These are phyloP conservation scores for Amblyopsis hoosieri DNA, from an alignment of 2,797 vertebrate genomes.

Conservation along the genomic window DNA sequence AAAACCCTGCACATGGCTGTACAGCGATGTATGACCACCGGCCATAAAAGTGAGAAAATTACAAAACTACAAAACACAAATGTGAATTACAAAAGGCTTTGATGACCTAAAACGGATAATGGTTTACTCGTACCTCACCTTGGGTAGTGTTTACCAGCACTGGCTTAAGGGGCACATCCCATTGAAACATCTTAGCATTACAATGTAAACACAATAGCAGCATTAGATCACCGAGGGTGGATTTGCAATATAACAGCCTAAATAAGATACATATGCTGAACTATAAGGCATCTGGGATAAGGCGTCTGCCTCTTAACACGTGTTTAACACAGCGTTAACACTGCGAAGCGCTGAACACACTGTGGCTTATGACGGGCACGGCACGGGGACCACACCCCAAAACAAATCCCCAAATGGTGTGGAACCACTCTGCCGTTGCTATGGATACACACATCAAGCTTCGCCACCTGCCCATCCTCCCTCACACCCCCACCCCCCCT, in stretches of 20 bases:
- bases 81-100: conserved; percentile 24
- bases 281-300: background rate
- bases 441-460: conserved; percentile 76
- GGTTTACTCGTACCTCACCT: conserved; percentile 2
- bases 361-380: conserved; percentile 19
- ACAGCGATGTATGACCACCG: conserved; percentile 32
- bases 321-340: too few species aligned
- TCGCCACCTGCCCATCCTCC: conserved; percentile 71
- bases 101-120: conserved; percentile 20
- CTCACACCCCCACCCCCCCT: conserved; percentile 27
- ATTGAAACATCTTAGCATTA: conserved; percentile 1
- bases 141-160: background rate
- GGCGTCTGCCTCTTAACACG: too few species aligned
- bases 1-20: conserved; percentile 54
- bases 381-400: conserved; percentile 52
- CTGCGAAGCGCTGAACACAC: conserved; percentile 6
- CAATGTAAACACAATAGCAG: conserved; percentile 11
- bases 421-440: conserved; percentile 62
- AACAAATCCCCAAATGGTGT: conserved; percentile 63
- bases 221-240: background rate
- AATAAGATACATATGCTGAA: background rate
- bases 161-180: background rate
- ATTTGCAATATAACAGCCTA: background rate
- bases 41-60: conserved; percentile 36
- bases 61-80: conserved; percentile 24